Base-by-base conservation (phyloP, 2,797 vertebrate species). In the Acanthurus leucopareius region DNA sequence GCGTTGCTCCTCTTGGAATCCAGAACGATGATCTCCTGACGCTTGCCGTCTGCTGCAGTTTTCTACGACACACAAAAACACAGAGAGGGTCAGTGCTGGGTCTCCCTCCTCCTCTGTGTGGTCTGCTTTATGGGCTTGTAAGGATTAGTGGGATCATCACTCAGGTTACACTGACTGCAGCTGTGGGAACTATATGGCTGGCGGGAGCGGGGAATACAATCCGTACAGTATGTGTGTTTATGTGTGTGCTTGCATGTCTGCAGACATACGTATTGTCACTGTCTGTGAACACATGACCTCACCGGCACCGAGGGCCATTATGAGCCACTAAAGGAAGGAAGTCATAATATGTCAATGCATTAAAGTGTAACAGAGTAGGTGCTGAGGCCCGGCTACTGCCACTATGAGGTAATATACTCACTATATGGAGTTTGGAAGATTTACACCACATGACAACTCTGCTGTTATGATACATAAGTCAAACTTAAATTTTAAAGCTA, bases 1-100 rank as follows among this genome's bases (percentile, higher is more conserved):
- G 98, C 97, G 0, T 99, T 99, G 83, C 98, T 99, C 86, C 98
- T 96, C 90, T 99, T 99, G 47, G 97, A 95, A 81, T 99, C 98
- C 84, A 99, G 91, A 67, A 99, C 97, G 13, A 97, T 98, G 92
- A 99, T 95, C 90, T 98, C 97, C 85, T 97, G 96, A 19, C 97
- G 96, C 90, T 99, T 99, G 53, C 97, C 97, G 11, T 99, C 98
- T 8, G 96, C 95, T 77, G 97, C 97, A 25, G 96, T 95, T 97
- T 99, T 99, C 98, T 99, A 88, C 7, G 0, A 47, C 14, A 80
- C 14, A 80, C 45, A 62, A 48, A 75, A 53, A 64, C 7, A 69
- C 4, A 74, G 10, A 72, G 5, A 47, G 49, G 19, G 48, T 90
- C 70, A 80, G 1, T 0, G 49, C 32, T 1, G 49, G 32, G 54